phyloP scores from a whole-genome alignment of 2,888 invertebrate genomes.

The Scaptomyza flava region DNA sequence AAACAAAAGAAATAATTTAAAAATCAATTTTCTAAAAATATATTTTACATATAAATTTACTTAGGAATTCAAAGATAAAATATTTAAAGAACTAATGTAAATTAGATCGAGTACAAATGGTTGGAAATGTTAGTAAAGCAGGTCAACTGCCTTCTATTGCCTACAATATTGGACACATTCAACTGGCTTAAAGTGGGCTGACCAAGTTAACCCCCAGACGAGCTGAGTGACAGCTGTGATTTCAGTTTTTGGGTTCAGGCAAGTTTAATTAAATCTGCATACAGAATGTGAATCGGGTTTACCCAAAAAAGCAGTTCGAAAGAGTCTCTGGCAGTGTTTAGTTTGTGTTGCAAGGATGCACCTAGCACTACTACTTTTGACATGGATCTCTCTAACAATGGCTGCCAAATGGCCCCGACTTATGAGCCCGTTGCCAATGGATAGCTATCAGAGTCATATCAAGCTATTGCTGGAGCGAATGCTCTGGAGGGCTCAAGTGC shows the following conservation, averaged over 20 bases:
- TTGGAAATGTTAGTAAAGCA: conserved; percentile 50
- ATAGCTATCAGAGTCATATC: conserved; percentile 59
- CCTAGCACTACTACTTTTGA: conserved; percentile 23
- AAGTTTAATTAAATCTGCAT: conserved; percentile 77
- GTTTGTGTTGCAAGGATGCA: conserved; percentile 27
- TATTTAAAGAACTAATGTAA: not conserved
- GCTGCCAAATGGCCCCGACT: conserved; percentile 6
- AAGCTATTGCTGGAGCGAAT: conserved; percentile 61
- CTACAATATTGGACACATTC: not conserved
- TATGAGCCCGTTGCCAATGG: not conserved
- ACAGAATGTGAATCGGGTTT: conserved; percentile 42
- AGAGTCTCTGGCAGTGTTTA: conserved; percentile 4
- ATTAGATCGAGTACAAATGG: conserved; percentile 14
- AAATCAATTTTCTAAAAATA: too few relatives aligned
- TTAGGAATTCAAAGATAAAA: not conserved
- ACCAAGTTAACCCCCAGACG: not conserved
- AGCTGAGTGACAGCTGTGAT: conserved; percentile 45
- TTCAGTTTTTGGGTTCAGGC: conserved; percentile 38
- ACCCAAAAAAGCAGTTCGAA: conserved; percentile 8
- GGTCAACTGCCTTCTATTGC: conserved; percentile 45
- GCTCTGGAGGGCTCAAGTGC: conserved; percentile 58
- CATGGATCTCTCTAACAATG: conserved; percentile 9
- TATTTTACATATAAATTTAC: not conserved
- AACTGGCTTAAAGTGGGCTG: not conserved
- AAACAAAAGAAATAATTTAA: too few relatives aligned